phyloP scores from a whole-genome alignment of 2,113 vertebrate species.

The Ctenodactylus gundi region DNA sequence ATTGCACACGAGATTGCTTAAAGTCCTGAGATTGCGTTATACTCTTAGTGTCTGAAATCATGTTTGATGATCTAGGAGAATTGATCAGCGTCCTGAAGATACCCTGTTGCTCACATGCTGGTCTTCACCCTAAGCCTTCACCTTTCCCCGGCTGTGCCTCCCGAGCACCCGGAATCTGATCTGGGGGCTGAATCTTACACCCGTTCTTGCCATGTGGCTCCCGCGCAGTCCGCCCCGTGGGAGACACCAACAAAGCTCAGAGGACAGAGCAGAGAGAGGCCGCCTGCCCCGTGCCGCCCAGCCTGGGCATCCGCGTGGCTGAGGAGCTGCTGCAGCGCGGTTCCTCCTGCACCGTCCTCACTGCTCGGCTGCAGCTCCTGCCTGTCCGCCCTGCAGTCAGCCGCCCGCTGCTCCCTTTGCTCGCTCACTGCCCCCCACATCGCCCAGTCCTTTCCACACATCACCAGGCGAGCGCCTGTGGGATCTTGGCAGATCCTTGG shows the following conservation, averaged over 20 bases:
- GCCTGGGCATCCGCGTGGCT: not conserved
- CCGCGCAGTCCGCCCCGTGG: not conserved
- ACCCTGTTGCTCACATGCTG: not conserved
- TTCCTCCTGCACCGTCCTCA: accelerated
- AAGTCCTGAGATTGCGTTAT: not conserved
- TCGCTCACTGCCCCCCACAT: not conserved
- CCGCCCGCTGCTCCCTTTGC: not conserved
- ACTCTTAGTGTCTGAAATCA: not conserved
- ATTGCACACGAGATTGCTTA: not conserved
- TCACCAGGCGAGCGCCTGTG: too few relatives aligned
- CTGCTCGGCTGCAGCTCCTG: not conserved
- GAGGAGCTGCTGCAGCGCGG: not conserved
- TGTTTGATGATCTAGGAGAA: not conserved
- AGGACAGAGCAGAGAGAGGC: not conserved
- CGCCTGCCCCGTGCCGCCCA: not conserved
- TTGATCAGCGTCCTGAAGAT: not conserved
- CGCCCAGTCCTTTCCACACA: not conserved
- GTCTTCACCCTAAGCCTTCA: not conserved
- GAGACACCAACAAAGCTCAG: not conserved
- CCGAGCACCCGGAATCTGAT: not conserved
- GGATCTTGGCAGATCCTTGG: not conserved
- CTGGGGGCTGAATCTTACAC: not conserved
- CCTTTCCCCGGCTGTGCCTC: not conserved
- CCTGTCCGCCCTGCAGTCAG: not conserved
- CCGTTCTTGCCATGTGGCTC: not conserved